These are phyloP conservation scores for Enteromius viviparus DNA, from an alignment of 2,797 vertebrate species.

Conservation along the genomic window DNA sequence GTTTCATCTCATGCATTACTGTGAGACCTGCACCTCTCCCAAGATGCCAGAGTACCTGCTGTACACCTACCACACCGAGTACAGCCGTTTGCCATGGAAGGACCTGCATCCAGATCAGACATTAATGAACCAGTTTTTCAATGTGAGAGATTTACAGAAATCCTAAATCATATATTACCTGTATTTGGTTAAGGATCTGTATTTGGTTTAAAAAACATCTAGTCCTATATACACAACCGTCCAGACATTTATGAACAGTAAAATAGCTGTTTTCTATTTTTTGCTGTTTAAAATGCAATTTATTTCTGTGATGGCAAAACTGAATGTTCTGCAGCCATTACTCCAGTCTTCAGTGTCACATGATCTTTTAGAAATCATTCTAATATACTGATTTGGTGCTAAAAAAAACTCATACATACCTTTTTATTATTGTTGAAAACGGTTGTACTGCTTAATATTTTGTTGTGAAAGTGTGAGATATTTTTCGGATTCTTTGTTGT, in stretches of 20 bases:
- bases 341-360: neutral
- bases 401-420: neutral
- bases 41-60: conserved; percentile 93
- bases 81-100: conserved; percentile 86
- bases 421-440: neutral
- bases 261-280: neutral
- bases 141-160: conserved; percentile 75
- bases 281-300: neutral
- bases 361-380: neutral
- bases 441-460: neutral
- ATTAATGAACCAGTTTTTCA: conserved; percentile 96
- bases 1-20: conserved; percentile 91
- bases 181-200: neutral
- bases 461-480: neutral
- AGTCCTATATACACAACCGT: no score
- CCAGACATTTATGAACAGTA: neutral
- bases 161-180: conserved; percentile 30
- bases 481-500: neutral
- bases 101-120: conserved; percentile 89
- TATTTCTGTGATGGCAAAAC: neutral
- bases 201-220: neutral
- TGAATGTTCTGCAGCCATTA: neutral
- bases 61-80: conserved; percentile 87
- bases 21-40: conserved; percentile 86
- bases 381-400: neutral